Evolutionary conservation across 2,113 vertebrate species (phyloP).

Genomic region (Myxocyprinus asiaticus): DNA sequence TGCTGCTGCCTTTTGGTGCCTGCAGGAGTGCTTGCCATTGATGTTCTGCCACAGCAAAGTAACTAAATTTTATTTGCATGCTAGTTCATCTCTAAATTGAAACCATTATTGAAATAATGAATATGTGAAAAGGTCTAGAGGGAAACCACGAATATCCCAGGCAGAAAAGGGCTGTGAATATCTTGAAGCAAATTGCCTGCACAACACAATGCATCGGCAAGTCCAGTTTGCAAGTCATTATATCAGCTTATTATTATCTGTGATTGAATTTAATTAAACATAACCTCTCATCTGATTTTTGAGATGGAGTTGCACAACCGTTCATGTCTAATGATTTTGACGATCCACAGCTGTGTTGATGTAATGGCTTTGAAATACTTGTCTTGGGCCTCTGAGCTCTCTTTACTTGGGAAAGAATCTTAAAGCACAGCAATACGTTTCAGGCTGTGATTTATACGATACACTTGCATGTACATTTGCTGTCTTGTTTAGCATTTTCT

Average conservation of each 20-base stretch:
- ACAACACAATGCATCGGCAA: not conserved
- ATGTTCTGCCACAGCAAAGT: constrained; percentile 24
- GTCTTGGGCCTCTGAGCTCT: constrained; percentile 19
- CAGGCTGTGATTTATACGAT: not conserved
- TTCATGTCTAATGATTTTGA: constrained; percentile 32
- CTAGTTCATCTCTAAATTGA: constrained; percentile 15
- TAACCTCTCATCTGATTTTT: constrained; percentile 28
- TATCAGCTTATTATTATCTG: constrained; percentile 13
- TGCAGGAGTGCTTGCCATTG: constrained; percentile 16
- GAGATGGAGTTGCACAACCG: constrained; percentile 15
- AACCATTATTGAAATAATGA: constrained; percentile 30
- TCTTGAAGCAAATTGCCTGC: constrained; percentile 6
- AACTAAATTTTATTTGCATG: constrained; percentile 17
- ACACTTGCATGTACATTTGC: constrained; percentile 5
- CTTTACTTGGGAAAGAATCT: not conserved
- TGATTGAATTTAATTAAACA: constrained; percentile 29
- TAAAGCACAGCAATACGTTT: not conserved
- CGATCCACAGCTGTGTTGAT: constrained; percentile 45
- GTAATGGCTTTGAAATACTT: constrained; percentile 49
- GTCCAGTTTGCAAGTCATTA: not conserved
- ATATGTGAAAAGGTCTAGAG: constrained; percentile 25
- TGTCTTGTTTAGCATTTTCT: not conserved
- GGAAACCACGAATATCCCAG: not conserved
- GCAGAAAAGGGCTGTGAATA: constrained; percentile 9
- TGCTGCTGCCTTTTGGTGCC: constrained; percentile 27